Conservation (phyloP, 2,113 vertebrate genomes). For the Crotalus viridis region DNA sequence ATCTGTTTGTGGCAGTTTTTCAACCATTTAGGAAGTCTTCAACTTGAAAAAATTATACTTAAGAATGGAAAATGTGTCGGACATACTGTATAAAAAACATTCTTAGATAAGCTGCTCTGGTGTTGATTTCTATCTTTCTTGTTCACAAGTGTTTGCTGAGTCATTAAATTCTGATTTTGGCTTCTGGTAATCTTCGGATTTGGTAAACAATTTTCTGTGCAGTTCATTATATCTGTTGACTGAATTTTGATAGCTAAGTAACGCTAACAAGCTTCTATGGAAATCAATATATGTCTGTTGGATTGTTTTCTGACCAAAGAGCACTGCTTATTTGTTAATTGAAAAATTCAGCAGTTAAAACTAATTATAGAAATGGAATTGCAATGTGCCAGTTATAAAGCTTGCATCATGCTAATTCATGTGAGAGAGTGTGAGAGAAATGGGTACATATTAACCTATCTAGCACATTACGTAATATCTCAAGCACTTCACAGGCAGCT, state of each 20-base stretch:
- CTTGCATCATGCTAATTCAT: neutral
- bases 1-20: neutral
- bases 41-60: neutral
- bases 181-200: neutral
- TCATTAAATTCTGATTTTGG: neutral
- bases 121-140: neutral
- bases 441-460: neutral
- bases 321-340: neutral
- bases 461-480: neutral
- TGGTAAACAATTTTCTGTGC: neutral
- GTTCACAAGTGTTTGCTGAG: neutral
- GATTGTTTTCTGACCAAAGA: neutral
- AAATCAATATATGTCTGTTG: neutral
- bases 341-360: neutral
- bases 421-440: neutral
- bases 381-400: neutral
- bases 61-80: neutral
- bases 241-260: neutral
- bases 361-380: neutral
- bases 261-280: neutral
- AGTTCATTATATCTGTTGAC: neutral
- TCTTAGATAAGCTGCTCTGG: neutral
- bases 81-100: neutral
- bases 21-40: neutral
- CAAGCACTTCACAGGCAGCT: neutral